These are phyloP conservation scores for Lycocorax pyrrhopterus DNA, from an alignment of 2,113 vertebrate genomes.

Conservation along the genomic window DNA sequence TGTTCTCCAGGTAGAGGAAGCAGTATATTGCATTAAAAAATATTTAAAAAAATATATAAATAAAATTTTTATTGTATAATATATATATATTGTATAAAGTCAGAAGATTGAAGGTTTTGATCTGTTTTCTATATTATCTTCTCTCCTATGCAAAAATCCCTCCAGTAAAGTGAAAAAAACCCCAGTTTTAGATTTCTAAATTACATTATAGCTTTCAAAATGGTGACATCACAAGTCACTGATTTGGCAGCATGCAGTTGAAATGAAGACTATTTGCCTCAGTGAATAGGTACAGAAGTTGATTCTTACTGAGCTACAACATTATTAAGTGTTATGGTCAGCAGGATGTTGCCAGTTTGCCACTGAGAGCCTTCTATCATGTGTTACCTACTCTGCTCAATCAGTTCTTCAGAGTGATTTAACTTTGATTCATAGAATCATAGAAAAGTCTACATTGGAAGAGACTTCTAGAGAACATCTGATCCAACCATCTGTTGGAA, in stretches of 20 bases:
- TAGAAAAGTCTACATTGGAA: not conserved
- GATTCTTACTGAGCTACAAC: not conserved
- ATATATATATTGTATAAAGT: not conserved
- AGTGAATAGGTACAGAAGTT: not conserved
- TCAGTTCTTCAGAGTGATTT: not conserved
- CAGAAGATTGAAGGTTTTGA: not conserved
- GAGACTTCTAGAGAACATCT: not conserved
- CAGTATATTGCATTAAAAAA: not conserved
- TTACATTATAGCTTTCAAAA: not conserved
- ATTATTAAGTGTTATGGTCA: not conserved
- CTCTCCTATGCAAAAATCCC: not conserved
- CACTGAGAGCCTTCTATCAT: not conserved
- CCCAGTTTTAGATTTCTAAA: not conserved
- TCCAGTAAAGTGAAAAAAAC: not conserved
- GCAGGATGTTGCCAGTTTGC: not conserved
- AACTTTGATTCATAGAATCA: not conserved
- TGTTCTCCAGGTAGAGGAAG: not conserved
- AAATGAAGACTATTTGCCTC: not conserved
- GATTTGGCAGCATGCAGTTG: not conserved
- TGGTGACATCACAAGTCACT: not conserved
- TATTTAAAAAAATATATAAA: not conserved
- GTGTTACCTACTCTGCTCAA: not conserved
- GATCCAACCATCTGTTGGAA: not conserved
- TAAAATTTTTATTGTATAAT: not conserved
- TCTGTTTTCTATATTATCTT: not conserved